phyloP scores from a whole-genome alignment of 1,140 invertebrate genomes.

The Drosophila quadrilineata region DNA sequence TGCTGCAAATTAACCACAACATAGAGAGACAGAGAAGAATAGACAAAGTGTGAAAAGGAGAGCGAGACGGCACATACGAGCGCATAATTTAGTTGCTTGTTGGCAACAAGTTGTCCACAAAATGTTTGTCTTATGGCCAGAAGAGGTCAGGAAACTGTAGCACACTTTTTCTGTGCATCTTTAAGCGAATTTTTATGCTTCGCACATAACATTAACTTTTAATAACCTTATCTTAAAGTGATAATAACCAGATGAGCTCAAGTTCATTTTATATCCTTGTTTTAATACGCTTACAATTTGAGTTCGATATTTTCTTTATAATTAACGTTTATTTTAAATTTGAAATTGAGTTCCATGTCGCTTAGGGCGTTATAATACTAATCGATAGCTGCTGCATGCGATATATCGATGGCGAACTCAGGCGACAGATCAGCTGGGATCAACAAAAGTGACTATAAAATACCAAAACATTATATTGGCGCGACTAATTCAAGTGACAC shows the following conservation, averaged over 20 bases:
- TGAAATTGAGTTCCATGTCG: no score
- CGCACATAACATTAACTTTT: slow-evolving; percentile 14
- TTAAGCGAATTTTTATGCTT: not conserved
- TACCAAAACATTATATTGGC: slow-evolving; percentile 48
- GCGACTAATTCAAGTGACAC: not conserved
- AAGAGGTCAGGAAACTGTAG: slow-evolving; percentile 1
- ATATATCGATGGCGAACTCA: slow-evolving; percentile 31
- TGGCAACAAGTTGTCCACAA: slow-evolving; percentile 10
- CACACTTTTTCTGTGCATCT: slow-evolving; percentile 22
- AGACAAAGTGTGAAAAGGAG: not conserved
- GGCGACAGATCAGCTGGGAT: slow-evolving; percentile 65
- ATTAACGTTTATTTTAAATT: no score
- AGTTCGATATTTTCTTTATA: no score
- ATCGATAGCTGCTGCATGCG: no score
- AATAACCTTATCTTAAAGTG: slow-evolving; percentile 19
- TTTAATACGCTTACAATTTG: no score
- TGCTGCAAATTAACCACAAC: slow-evolving; percentile 19
- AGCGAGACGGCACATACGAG: not conserved
- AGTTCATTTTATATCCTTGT: no score
- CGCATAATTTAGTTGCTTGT: slow-evolving; percentile 13
- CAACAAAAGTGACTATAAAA: slow-evolving; percentile 20
- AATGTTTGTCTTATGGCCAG: not conserved
- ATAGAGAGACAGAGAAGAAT: not conserved
- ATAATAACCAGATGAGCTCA: slow-evolving; percentile 3
- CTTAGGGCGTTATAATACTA: no score